Base-by-base conservation (phyloP, 2,888 invertebrate species). In the Netelia inedita region DNA sequence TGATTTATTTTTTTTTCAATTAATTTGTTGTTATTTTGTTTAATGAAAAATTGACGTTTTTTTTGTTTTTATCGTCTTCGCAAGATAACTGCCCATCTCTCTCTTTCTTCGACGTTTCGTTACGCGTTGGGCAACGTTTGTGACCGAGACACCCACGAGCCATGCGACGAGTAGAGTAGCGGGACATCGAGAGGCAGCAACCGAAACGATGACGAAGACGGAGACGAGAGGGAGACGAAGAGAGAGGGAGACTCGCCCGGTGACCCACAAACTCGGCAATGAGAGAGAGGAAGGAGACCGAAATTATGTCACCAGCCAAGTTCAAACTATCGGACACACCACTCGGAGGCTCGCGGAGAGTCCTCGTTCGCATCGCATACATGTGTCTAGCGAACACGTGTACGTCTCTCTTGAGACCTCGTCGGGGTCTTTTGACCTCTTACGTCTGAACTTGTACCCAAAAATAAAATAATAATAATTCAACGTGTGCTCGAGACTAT, bases 251-350 rank as follows among this genome's bases (percentile, higher is more conserved):
- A 68, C 55, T 79, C 78, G 63, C 82, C 82, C 21, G 53, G 79
- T 85, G 85, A 85, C 85, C 85, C 82, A 85, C 79, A 85, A 85
- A 85, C 73, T 71, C 78, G 19, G 35, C 63, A 35, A 68, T 43
- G 35, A 41, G 35, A 41, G 35, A 73, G 81, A 82, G 78, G 82
- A 71, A 74, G 73, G 79, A 80, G 72, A 75, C 68, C 71, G 75
- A 82, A 85, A 85, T 85, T 85, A 85, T 85, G 85, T 85, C 85
- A 85, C 82, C 65, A 78, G 84, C 81, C 84, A 85, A 82, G 85
- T 82, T 82, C 85, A 82, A 82, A 71, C 82, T 78, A 85, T 85
- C 74, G 73, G 50, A 72, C 66, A 55, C 57, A 76, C 55, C 43
- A 68, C 43, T 21, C 11, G 23, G 71, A 41, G 65, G 55, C 82